Conservation (phyloP, 2,113 vertebrate genomes). For the Chrysemys picta region DNA sequence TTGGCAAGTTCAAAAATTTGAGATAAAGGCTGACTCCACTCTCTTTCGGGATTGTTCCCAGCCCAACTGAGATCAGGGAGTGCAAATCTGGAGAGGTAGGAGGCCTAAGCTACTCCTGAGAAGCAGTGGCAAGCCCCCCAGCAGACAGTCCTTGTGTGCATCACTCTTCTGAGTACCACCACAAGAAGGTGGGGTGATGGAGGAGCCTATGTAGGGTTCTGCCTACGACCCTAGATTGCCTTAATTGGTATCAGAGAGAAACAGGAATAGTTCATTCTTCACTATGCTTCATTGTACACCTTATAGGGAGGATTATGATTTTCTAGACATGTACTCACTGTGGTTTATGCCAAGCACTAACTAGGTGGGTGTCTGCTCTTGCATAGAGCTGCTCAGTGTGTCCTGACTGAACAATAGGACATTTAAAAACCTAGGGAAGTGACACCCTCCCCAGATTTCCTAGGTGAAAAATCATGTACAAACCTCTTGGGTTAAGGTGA, state of each 20-base stretch:
- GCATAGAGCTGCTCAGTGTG: slow-evolving; percentile 2
- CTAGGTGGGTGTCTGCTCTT: neutral
- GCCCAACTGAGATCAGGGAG: neutral
- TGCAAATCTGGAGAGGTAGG: neutral
- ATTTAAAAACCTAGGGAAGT: slow-evolving; percentile 45
- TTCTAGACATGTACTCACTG: neutral
- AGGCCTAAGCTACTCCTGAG: neutral
- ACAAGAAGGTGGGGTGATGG: fast-evolving
- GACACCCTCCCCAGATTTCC: slow-evolving; percentile 36
- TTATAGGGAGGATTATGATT: neutral
- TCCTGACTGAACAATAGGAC: slow-evolving; percentile 19
- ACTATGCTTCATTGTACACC: neutral
- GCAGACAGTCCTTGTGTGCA: neutral
- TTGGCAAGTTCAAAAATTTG: fast-evolving
- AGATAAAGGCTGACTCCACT: neutral
- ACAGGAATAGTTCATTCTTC: fast-evolving
- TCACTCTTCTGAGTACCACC: neutral
- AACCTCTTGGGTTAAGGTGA: neutral
- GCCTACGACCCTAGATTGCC: neutral
- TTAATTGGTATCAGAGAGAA: too few species aligned
- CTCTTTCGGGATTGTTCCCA: fast-evolving
- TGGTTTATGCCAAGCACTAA: neutral
- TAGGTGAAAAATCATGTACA: neutral
- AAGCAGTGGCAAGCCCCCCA: fast-evolving
- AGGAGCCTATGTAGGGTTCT: neutral